phyloP scores from a whole-genome alignment of 2,113 vertebrate species.

The Dipodomys merriami region DNA sequence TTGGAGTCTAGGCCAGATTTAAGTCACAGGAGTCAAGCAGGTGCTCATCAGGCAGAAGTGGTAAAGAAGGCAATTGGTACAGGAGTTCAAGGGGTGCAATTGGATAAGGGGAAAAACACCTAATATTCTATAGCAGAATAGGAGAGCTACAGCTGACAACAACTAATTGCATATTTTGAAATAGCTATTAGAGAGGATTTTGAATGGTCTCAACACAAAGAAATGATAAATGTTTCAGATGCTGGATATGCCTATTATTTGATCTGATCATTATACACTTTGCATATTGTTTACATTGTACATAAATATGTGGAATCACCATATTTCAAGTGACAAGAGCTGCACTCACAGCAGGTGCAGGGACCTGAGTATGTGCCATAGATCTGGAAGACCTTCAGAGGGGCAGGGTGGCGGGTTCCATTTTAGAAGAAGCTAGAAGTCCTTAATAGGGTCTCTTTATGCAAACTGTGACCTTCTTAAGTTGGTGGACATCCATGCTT shows the following conservation, averaged over 20 bases:
- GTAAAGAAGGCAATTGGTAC: not conserved
- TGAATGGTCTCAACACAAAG: not conserved
- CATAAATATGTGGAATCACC: not conserved
- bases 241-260: not conserved
- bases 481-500: not conserved
- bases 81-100: not conserved
- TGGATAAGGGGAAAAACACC: not conserved
- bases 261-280: not conserved
- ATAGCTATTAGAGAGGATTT: not conserved
- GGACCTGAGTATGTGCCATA: fast-evolving
- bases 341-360: not conserved
- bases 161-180: not conserved
- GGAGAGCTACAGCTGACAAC: not conserved
- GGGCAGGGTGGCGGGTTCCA: too few species aligned
- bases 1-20: not conserved
- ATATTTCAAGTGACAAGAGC: not conserved
- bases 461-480: not conserved
- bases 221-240: not conserved
- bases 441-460: not conserved
- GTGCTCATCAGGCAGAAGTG: not conserved
- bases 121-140: not conserved
- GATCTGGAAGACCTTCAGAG: not conserved
- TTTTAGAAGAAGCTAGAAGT: not conserved
- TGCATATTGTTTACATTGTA: not conserved
- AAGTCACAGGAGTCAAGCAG: not conserved